Evolutionary conservation across 2,113 vertebrate genomes (phyloP).

Genomic region (Tragulus kanchil): DNA sequence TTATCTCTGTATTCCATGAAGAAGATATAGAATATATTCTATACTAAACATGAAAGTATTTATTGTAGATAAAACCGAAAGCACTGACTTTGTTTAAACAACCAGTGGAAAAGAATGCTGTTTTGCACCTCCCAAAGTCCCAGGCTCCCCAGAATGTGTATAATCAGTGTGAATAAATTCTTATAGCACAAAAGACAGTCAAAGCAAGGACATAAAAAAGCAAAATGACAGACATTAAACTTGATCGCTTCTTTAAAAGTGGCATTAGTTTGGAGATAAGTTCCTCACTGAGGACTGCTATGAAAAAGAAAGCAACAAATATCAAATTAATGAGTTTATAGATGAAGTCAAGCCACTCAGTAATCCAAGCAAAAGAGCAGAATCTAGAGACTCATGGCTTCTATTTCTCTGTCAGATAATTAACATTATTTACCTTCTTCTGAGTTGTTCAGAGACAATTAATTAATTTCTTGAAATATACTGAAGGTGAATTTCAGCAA

Average conservation of each 20-base stretch:
- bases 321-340: conserved; percentile 55
- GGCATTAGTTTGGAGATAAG: not conserved
- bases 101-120: not conserved
- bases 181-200: not conserved
- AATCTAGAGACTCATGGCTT: conserved; percentile 24
- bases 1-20: not conserved
- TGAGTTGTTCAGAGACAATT: conserved; percentile 27
- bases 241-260: not conserved
- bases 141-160: not conserved
- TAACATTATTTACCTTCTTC: conserved; percentile 62
- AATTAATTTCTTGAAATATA: conserved; percentile 55
- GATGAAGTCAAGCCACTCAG: conserved; percentile 37
- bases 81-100: not conserved
- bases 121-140: not conserved
- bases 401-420: conserved; percentile 60
- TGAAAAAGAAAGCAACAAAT: conserved; percentile 6
- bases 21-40: not conserved
- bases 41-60: not conserved
- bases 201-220: not conserved
- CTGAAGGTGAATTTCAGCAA: not conserved
- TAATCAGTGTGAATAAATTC: not conserved
- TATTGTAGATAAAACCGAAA: not conserved
- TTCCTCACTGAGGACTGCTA: not conserved
- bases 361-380: not conserved
- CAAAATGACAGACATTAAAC: not conserved